Evolutionary conservation across 2,113 vertebrate species (phyloP), one percentile per base, ranked within the genome.

Genomic region (Chroicocephalus ridibundus): DNA sequence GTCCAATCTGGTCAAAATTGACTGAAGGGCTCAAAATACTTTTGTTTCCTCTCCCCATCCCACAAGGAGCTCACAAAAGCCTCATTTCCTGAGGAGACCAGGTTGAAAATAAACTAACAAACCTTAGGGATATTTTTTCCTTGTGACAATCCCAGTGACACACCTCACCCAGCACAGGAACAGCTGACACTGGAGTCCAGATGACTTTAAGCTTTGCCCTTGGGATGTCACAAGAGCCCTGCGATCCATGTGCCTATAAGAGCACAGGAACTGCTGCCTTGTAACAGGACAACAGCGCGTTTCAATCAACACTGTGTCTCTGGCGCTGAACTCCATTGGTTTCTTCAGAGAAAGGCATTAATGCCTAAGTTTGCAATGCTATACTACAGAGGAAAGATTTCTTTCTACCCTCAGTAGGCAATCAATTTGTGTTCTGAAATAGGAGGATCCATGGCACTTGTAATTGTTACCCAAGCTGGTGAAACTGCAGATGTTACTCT

Each of bases 151-250:
- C 93, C 78, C 75, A 90, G 70, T 66, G 68, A 90, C 75, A 90
- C 61, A 55, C 82, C 62, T 87, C 93, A 82, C 9, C 52, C 75
- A 74, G 40, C 72, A 70, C 40, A 93, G 55, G 75, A 84, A 96
- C 82, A 95, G 85, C 83, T 90, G 88, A 93, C 68, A 78, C 84
- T 14, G 0, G 75, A 80, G 74, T 93, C 93, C 88, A 51, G 44
- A 92, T 95, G 86, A 92, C 90, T 83, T 68, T 31, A 77, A 81
- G 86, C 60, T 96, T 88, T 91, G 86, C 81, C 95, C 92, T 96
- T 92, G 82, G 79, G 75, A 91, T 86, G 82, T 81, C 78, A 95
- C 60, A 74, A 68, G 78, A 92, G 82, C 76, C 80, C 76, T 62
- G 62, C 8, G 5, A 94, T 91, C 61, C 0, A 0, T 22, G 49